A percentile compares a stretch with the other conserved stretches of the same genome.
phyloP scores from a whole-genome alignment of 2,797 vertebrate species.

The Lateolabrax maculatus region DNA sequence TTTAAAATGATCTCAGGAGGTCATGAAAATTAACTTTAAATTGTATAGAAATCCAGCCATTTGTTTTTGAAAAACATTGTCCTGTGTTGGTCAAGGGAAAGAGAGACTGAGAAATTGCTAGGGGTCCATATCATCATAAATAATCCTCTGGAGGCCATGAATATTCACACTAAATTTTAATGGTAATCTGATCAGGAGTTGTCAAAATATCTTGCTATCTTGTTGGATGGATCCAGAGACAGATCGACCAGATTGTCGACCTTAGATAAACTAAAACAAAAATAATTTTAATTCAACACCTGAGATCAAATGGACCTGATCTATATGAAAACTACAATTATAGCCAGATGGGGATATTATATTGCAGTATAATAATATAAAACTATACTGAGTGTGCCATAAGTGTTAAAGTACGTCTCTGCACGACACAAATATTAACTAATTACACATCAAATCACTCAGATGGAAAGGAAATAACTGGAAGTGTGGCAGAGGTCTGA shows the following conservation, averaged over 20 bases:
- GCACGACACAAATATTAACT: not conserved
- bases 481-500: not conserved
- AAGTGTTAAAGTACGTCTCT: not conserved
- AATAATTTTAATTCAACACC: not conserved
- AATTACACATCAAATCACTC: conserved; percentile 6
- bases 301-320: conserved; percentile 1
- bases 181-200: not conserved
- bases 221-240: not conserved
- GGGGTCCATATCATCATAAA: not conserved
- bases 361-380: not conserved
- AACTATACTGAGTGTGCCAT: not conserved
- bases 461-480: not conserved
- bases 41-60: not conserved
- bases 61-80: not conserved
- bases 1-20: conserved; percentile 7
- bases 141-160: not conserved
- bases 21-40: not conserved
- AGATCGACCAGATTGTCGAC: not conserved
- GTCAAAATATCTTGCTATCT: not conserved
- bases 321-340: conserved; percentile 11
- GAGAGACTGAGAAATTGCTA: not conserved
- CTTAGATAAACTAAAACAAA: not conserved
- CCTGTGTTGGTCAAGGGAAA: not conserved
- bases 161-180: conserved; percentile 4
- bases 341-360: not conserved